Conservation (phyloP, 2,888 invertebrate genomes). For the Auanema sp. region DNA sequence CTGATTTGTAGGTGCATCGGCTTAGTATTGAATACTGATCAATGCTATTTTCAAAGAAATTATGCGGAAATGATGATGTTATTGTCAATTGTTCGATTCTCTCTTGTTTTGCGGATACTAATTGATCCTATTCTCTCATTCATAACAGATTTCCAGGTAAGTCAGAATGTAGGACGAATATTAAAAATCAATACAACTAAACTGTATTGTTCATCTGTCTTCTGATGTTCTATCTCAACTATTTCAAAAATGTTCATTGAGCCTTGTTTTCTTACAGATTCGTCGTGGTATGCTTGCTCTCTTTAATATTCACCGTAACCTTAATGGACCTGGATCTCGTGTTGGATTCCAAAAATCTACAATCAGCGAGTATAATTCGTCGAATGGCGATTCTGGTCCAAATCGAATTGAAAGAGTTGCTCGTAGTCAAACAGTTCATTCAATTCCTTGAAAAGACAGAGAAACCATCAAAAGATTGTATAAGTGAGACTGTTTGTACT, state of each 20-base stretch:
- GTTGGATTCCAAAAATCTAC: background rate
- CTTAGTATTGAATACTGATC: conserved; percentile 37
- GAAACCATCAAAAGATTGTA: too few relatives aligned
- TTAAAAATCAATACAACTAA: background rate
- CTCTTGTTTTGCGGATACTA: conserved; percentile 49
- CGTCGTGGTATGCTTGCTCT: conserved; percentile 11
- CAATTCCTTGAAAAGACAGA: background rate
- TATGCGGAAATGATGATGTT: conserved; percentile 50
- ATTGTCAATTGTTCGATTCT: conserved; percentile 37
- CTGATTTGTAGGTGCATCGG: conserved; percentile 46
- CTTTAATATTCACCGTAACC: background rate
- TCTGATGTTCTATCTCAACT: too few relatives aligned
- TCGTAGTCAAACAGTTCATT: conserved; percentile 32
- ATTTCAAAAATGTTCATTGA: too few relatives aligned
- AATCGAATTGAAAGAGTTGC: conserved; percentile 25
- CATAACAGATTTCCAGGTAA: conserved; percentile 57
- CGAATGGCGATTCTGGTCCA: conserved; percentile 7
- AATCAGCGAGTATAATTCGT: conserved; percentile 16
- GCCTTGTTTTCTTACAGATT: conserved; percentile 11
- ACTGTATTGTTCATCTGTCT: background rate
- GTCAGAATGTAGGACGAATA: background rate
- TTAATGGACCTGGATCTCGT: background rate
- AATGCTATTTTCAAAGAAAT: conserved; percentile 53
- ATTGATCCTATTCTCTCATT: conserved; percentile 57
- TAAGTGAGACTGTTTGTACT: too few relatives aligned